Evolutionary conservation across 2,888 invertebrate species (phyloP).

Genomic region (Sesia apiformis): DNA sequence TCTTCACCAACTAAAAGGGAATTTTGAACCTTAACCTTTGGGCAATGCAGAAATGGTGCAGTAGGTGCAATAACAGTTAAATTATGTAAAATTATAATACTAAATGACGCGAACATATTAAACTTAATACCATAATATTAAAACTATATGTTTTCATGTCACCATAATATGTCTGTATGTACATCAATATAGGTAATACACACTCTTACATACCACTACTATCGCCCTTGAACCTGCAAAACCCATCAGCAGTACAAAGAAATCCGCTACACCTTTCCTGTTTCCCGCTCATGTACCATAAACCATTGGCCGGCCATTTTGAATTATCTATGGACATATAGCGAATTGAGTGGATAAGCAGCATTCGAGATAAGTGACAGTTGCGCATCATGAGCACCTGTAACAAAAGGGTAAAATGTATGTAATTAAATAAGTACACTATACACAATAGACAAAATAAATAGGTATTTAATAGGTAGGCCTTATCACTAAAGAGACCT

Average conservation of each 20-base stretch:
- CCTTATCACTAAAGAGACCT: too few species aligned
- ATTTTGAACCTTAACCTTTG: too few species aligned
- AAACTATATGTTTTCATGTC: too few species aligned
- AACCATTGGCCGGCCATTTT: constrained; percentile 48
- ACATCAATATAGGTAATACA: constrained; percentile 15
- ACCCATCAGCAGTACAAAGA: constrained; percentile 80
- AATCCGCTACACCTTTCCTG: constrained; percentile 77
- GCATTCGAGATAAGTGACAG: constrained; percentile 75
- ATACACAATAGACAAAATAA: too few species aligned
- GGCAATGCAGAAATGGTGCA: too few species aligned
- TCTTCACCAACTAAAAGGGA: constrained; percentile 43
- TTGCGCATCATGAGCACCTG: constrained; percentile 83
- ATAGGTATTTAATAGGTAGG: too few species aligned
- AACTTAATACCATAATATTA: too few species aligned
- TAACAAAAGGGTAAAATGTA: constrained; percentile 9
- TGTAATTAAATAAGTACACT: too few species aligned
- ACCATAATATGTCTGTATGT: too few species aligned
- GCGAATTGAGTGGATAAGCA: constrained; percentile 69
- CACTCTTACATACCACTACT: constrained; percentile 32
- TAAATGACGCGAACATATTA: too few species aligned
- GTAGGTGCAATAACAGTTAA: too few species aligned
- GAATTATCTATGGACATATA: constrained; percentile 57
- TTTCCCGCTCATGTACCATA: constrained; percentile 50
- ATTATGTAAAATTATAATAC: too few species aligned
- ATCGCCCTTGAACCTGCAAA: constrained; percentile 53